phyloP scores from a whole-genome alignment of 2,113 vertebrate genomes.

The Hiodon tergisus region DNA sequence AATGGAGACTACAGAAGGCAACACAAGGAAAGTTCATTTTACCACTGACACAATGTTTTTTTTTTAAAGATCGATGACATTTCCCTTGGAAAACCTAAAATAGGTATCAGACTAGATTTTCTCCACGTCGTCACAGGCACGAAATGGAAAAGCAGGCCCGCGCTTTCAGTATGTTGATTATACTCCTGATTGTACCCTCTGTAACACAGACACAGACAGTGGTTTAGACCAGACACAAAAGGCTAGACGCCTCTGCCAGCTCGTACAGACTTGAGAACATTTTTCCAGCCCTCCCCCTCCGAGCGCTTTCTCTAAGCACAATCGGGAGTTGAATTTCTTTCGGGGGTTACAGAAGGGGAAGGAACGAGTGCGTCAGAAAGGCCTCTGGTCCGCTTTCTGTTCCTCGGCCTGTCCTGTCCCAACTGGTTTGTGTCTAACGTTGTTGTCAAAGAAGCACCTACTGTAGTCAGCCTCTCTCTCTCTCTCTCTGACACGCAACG shows the following conservation, averaged over 20 bases:
- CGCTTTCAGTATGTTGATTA: background rate
- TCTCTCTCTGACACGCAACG: background rate
- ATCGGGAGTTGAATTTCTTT: slow-evolving; percentile 7
- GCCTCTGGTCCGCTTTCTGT: background rate
- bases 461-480: background rate
- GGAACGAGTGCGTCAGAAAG: slow-evolving; percentile 1
- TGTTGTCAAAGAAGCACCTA: background rate
- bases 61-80: background rate
- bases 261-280: background rate
- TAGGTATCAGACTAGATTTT: too few relatives aligned
- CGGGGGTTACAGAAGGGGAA: background rate
- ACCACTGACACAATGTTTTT: background rate
- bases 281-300: background rate
- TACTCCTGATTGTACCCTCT: background rate
- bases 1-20: slow-evolving; percentile 16
- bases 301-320: background rate
- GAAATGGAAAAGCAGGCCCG: background rate
- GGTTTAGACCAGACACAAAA: slow-evolving; percentile 15
- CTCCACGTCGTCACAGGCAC: background rate
- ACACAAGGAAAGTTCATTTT: background rate
- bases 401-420: background rate
- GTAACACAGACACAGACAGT: background rate
- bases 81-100: too few relatives aligned
- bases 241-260: background rate
- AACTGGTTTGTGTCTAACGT: background rate